phyloP scores from a whole-genome alignment of 1,140 invertebrate species.

The Cherax destructor region DNA sequence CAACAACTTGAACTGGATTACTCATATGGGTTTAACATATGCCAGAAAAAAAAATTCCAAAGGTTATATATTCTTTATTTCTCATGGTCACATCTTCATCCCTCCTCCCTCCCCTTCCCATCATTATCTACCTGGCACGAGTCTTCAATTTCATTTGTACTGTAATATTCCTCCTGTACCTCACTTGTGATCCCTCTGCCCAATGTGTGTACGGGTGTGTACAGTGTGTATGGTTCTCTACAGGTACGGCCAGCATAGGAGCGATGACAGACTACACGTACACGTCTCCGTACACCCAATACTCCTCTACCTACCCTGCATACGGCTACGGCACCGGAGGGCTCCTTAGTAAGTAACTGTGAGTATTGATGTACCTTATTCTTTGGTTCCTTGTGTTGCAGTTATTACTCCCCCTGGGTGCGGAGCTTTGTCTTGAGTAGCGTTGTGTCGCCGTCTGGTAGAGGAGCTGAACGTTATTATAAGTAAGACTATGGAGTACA shows the following conservation, averaged over 20 bases:
- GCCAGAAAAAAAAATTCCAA: too few relatives aligned
- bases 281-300: conserved; percentile 85
- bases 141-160: too few relatives aligned
- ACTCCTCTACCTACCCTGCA: conserved; percentile 82
- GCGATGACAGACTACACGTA: conserved; percentile 82
- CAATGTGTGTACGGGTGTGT: too few relatives aligned
- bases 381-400: conserved; percentile 65
- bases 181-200: too few relatives aligned
- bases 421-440: not conserved
- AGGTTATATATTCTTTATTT: too few relatives aligned
- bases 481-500: too few relatives aligned
- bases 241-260: conserved; percentile 78
- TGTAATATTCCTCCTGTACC: too few relatives aligned
- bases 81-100: too few relatives aligned
- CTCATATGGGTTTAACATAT: too few relatives aligned
- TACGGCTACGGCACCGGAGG: conserved; percentile 85
- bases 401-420: not conserved
- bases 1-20: too few relatives aligned
- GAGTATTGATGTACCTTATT: conserved; percentile 80
- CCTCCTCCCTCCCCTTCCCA: too few relatives aligned
- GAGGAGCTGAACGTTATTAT: not conserved
- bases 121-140: too few relatives aligned
- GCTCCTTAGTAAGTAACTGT: conserved; percentile 88
- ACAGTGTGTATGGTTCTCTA: conserved; percentile 19
- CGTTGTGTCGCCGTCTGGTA: not conserved